These are phyloP conservation scores for Athalia circularis DNA, from an alignment of 2,888 invertebrate species.

Conservation along the genomic window DNA sequence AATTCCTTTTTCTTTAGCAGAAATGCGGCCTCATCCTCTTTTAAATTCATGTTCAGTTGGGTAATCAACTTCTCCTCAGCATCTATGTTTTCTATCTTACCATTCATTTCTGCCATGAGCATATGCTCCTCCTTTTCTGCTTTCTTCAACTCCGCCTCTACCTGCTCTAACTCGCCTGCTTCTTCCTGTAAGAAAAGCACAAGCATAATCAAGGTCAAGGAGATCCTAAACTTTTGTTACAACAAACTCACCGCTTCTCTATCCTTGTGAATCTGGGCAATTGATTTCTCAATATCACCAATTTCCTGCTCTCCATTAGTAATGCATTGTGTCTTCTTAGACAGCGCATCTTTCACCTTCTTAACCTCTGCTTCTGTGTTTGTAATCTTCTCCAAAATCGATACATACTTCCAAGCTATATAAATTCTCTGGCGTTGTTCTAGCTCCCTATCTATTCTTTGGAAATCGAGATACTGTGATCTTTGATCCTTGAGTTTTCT, in stretches of 20 bases:
- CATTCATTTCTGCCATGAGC: constrained; percentile 79
- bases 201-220: background rate
- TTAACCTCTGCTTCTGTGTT: constrained; percentile 76
- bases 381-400: constrained; percentile 76
- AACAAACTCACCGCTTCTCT: constrained; percentile 79
- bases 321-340: constrained; percentile 76
- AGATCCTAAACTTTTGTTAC: background rate
- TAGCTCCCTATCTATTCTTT: constrained; percentile 89
- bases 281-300: constrained; percentile 77
- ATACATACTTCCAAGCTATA: constrained; percentile 83
- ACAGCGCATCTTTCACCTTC: constrained; percentile 78
- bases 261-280: constrained; percentile 79
- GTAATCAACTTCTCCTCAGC: constrained; percentile 82
- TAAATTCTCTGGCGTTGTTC: constrained; percentile 86
- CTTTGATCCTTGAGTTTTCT: constrained; percentile 91
- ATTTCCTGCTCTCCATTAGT: constrained; percentile 76
- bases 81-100: constrained; percentile 80
- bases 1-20: constrained; percentile 79
- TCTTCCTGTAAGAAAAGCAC: constrained; percentile 76
- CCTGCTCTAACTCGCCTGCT: constrained; percentile 79
- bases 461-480: constrained; percentile 89
- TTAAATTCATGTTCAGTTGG: constrained; percentile 80
- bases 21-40: constrained; percentile 81
- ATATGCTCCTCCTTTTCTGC: constrained; percentile 83
- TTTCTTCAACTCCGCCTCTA: constrained; percentile 80